Evolutionary conservation across 1,140 invertebrate genomes (phyloP), one percentile per base, ranked within the genome.

Genomic region (Condylostylus longicornis): DNA sequence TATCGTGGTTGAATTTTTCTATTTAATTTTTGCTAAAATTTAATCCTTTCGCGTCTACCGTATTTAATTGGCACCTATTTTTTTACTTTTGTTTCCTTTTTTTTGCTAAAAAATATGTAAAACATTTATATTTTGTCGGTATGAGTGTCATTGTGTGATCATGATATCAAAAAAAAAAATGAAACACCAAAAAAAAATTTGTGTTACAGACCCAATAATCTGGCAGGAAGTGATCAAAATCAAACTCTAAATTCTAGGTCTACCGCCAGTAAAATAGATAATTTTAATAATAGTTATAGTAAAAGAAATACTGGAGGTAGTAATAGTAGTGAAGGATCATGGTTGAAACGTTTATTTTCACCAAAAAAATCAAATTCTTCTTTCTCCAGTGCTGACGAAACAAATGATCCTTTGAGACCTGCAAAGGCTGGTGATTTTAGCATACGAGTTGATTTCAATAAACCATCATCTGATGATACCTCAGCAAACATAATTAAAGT

Each of bases 331-430:
- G 34, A 25, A 12, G 14, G 54, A 53, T 50, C 53, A 35, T 59
- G 57, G 57, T 50, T 59, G 42, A 59, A 53, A 43, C 56, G 55
- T 45, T 52, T 59, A 46, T 59, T 59, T 38, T 34, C 51, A 34
- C 37, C 44, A 21, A 50, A 37, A 35, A 43, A 47, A 23, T 40
- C 40, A 38, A 44, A 37, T 35, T 37, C 32, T 33, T 37, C 37
- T 40, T 39, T 22, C 23, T 14, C 22, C 25, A 19, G 18, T 33
- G 18, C 29, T 20, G 53, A 44, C 37, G 48, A 58, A 13, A 53
- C 50, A 35, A 56, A 58, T 53, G 48, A 48, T 42, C 48, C 53
- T 58, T 52, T 58, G 58, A 38, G 54, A 58, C 51, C 45, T 56
- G 45, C 54, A 53, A 31, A 31, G 13, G 13, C 6, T 31, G 15